Conservation (phyloP, 1,140 invertebrate species). For the Agrypnia vestita region DNA sequence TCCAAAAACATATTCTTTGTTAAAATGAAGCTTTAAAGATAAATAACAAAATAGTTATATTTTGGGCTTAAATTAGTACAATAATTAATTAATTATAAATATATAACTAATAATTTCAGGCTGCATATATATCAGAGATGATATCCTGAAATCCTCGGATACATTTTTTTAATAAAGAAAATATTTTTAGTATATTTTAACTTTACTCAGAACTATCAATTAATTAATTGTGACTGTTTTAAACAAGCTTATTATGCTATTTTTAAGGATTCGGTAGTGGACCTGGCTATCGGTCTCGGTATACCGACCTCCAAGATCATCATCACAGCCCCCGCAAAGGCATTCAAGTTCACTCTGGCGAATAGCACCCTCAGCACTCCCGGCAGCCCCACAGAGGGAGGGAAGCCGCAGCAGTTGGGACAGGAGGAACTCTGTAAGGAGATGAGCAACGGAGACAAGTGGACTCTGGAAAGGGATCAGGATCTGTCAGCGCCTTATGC, state of each 20-base stretch:
- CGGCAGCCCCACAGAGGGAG: slow-evolving; percentile 74
- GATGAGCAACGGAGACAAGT: slow-evolving; percentile 75
- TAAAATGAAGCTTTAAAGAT: too few relatives aligned
- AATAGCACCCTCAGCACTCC: slow-evolving; percentile 80
- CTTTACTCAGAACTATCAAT: slow-evolving; percentile 7
- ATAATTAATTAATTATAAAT: too few relatives aligned
- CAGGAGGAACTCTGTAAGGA: slow-evolving; percentile 78
- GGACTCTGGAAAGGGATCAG: slow-evolving; percentile 85
- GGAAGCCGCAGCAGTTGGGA: slow-evolving; percentile 74
- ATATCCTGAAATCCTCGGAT: too few relatives aligned
- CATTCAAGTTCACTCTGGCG: slow-evolving; percentile 78
- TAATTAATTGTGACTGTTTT: slow-evolving; percentile 15
- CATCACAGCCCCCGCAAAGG: slow-evolving; percentile 80
- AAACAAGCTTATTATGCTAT: slow-evolving; percentile 37
- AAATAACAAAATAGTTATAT: too few relatives aligned
- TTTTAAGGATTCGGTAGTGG: slow-evolving; percentile 82
- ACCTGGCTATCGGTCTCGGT: slow-evolving; percentile 82
- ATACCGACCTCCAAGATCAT: slow-evolving; percentile 80
- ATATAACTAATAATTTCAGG: too few relatives aligned
- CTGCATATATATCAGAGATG: too few relatives aligned
- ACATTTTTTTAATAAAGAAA: too few relatives aligned
- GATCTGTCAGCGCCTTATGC: slow-evolving; percentile 86
- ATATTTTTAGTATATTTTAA: too few relatives aligned
- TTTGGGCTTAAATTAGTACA: too few relatives aligned
- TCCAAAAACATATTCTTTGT: too few relatives aligned